phyloP scores from a whole-genome alignment of 2,797 vertebrate genomes.

The Hephaestus fuliginosus region DNA sequence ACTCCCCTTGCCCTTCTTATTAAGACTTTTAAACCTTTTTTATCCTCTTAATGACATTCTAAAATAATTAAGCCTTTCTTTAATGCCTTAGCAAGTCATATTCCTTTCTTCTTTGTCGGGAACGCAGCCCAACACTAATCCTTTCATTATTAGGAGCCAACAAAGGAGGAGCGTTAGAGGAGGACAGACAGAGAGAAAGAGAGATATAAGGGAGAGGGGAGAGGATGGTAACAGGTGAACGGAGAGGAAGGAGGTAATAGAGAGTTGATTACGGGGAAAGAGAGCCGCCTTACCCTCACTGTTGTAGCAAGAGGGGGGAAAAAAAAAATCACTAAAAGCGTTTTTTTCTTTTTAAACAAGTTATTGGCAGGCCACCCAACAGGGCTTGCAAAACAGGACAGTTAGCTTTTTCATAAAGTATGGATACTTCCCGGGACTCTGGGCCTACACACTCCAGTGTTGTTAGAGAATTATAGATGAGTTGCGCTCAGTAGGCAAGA shows the following conservation, averaged over 20 bases:
- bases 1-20: conserved; percentile 65
- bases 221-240: conserved; percentile 63
- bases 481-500: conserved; percentile 44
- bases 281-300: conserved; percentile 32
- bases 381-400: conserved; percentile 50
- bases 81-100: conserved; percentile 74
- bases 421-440: conserved; percentile 58
- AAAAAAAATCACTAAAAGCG: conserved; percentile 18
- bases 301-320: neutral
- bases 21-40: conserved; percentile 76
- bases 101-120: conserved; percentile 76
- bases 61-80: conserved; percentile 84
- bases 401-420: conserved; percentile 47
- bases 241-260: conserved; percentile 27
- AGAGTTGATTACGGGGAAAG: conserved; percentile 31
- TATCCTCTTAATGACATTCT: conserved; percentile 82
- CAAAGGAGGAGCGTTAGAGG: conserved; percentile 69
- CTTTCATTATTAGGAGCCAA: conserved; percentile 81
- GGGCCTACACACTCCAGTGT: conserved; percentile 35
- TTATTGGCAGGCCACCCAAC: conserved; percentile 9
- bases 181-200: conserved; percentile 56
- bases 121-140: conserved; percentile 79
- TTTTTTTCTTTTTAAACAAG: conserved; percentile 2
- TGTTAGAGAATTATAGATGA: conserved; percentile 62
- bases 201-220: conserved; percentile 59